Percentiles rank a stretch among this genome's conserved stretches.
Evolutionary conservation across 2,113 vertebrate genomes (phyloP).

Genomic region (Calyptommatus sinebrachiatus): DNA sequence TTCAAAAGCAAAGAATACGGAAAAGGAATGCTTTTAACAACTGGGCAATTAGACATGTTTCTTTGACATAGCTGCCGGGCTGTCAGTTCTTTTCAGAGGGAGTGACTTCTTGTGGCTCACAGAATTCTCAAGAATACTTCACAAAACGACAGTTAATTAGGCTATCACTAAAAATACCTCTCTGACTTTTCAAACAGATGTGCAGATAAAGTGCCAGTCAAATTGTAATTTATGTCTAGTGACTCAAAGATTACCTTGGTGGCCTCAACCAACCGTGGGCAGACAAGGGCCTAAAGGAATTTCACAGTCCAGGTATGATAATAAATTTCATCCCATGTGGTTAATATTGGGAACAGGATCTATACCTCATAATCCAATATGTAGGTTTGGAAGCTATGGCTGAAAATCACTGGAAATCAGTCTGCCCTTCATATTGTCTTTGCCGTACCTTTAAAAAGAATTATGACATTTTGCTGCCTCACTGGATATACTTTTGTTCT

Average conservation of each 20-base stretch:
- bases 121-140: neutral
- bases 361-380: neutral
- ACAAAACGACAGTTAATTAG: neutral
- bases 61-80: neutral
- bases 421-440: neutral
- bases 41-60: neutral
- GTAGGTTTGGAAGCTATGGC: neutral
- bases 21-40: neutral
- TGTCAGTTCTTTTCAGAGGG: neutral
- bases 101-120: neutral
- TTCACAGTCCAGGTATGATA: neutral
- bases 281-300: neutral
- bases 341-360: neutral
- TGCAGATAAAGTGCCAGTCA: slow-evolving; percentile 7
- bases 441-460: neutral
- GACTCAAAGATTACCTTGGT: neutral
- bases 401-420: neutral
- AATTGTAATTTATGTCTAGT: neutral
- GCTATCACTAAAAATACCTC: neutral
- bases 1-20: neutral
- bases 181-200: slow-evolving; percentile 10
- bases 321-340: neutral
- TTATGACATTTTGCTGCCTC: neutral
- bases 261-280: neutral
- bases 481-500: neutral